A percentile compares a stretch with the other conserved stretches of the same genome.
Conservation (phyloP, 2,113 vertebrate genomes). For the Heterotilapia buettikoferi region DNA sequence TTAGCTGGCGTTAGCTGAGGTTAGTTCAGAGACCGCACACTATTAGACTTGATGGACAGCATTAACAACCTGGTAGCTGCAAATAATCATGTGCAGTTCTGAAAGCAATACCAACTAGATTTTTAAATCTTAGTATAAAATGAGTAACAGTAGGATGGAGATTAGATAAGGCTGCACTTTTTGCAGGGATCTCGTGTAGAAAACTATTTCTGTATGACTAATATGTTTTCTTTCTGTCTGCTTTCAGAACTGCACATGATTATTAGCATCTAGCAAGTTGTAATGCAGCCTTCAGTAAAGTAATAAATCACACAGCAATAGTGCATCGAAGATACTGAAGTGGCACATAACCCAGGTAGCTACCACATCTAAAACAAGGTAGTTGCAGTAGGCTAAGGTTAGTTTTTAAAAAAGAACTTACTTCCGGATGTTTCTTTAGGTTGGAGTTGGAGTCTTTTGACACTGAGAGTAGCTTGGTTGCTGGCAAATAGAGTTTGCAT, state of each 20-base stretch:
- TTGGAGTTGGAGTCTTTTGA: not conserved
- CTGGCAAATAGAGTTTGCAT: not conserved
- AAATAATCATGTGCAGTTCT: not conserved
- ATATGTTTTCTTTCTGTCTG: not conserved
- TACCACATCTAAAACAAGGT: not conserved
- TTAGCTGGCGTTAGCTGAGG: not conserved
- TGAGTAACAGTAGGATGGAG: not conserved
- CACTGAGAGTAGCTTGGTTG: not conserved
- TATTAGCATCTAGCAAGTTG: not conserved
- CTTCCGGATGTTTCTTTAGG: not conserved
- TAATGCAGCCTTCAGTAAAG: not conserved
- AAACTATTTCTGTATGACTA: not conserved
- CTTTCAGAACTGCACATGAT: not conserved
- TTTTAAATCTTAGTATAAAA: not conserved
- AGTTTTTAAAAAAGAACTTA: not conserved
- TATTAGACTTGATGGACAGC: not conserved
- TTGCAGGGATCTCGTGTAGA: not conserved
- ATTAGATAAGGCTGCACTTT: not conserved
- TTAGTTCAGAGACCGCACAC: not conserved
- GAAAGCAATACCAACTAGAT: not conserved
- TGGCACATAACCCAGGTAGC: not conserved
- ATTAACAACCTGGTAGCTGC: not conserved
- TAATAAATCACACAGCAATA: not conserved
- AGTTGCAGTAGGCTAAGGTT: not conserved
- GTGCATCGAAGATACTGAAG: not conserved